phyloP scores from a whole-genome alignment of 1,140 invertebrate species.

The Bombyx mori region DNA sequence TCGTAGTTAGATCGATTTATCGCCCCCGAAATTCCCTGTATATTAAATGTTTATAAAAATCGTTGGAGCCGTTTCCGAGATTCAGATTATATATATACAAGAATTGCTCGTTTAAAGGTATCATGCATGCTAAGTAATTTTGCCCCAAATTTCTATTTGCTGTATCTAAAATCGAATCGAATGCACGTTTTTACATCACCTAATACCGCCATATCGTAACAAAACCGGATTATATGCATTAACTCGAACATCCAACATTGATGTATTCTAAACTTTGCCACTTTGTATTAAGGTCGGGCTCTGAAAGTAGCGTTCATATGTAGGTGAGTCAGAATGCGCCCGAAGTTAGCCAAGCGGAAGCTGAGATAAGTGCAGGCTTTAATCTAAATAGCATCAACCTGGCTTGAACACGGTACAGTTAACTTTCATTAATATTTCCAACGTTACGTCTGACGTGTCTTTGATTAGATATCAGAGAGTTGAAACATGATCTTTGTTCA shows the following conservation, averaged over 20 bases:
- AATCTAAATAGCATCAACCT: slow-evolving; percentile 58
- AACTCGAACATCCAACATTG: slow-evolving; percentile 18
- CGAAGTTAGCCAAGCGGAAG: slow-evolving; percentile 48
- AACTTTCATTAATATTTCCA: slow-evolving; percentile 11
- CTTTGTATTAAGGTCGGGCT: slow-evolving; percentile 32
- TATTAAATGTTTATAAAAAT: too few relatives aligned
- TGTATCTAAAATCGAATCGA: slow-evolving; percentile 25
- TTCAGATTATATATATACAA: too few relatives aligned
- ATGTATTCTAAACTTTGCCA: slow-evolving; percentile 20
- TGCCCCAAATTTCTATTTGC: too few relatives aligned
- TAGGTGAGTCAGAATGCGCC: slow-evolving; percentile 24
- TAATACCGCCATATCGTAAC: slow-evolving; percentile 27
- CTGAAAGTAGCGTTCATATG: slow-evolving; percentile 21
- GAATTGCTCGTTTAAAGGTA: too few relatives aligned
- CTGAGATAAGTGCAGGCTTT: slow-evolving; percentile 51
- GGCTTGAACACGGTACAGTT: slow-evolving; percentile 16
- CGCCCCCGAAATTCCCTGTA: too few relatives aligned
- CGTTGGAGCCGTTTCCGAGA: too few relatives aligned
- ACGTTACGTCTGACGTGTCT: slow-evolving; percentile 3
- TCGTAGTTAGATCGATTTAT: too few relatives aligned
- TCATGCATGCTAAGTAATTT: too few relatives aligned
- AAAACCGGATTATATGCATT: slow-evolving; percentile 54
- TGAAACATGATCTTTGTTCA: background rate
- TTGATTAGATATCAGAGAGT: background rate
- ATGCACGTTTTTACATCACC: slow-evolving; percentile 22